Percentiles rank a stretch among this genome's conserved stretches.
Conservation (phyloP, 2,888 invertebrate species). For the Ophion slaviceki region DNA sequence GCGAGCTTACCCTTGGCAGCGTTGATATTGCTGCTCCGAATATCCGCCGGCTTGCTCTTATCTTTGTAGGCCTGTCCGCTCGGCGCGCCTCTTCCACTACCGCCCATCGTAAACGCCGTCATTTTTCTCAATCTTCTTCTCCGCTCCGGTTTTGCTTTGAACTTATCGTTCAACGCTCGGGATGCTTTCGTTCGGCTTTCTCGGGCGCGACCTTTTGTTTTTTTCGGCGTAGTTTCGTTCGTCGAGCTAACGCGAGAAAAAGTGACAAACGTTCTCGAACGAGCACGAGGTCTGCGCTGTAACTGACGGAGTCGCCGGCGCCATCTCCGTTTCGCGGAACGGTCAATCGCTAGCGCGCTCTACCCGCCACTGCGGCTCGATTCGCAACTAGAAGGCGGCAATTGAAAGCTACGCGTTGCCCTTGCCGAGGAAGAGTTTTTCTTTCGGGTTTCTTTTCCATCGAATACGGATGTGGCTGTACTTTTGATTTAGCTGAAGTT, state of each 20-base stretch:
- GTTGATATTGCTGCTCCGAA: conserved; percentile 97
- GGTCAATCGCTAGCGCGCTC: conserved; percentile 21
- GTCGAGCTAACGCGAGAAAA: conserved; percentile 10
- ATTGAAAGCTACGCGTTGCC: background rate
- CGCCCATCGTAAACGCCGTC: conserved; percentile 83
- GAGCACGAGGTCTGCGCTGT: conserved; percentile 57
- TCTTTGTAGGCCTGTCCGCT: conserved; percentile 90
- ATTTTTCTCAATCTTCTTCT: conserved; percentile 73
- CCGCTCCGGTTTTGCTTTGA: background rate
- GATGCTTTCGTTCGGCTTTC: background rate
- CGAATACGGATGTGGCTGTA: no score
- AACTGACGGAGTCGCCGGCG: conserved; percentile 50
- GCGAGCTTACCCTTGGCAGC: conserved; percentile 95
- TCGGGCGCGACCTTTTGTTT: conserved; percentile 26
- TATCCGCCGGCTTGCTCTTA: conserved; percentile 97
- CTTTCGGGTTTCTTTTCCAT: background rate
- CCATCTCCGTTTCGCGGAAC: conserved; percentile 35
- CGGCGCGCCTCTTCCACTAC: conserved; percentile 82
- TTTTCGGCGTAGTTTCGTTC: conserved; percentile 10
- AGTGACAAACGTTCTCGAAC: conserved; percentile 34
- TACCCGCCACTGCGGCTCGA: background rate
- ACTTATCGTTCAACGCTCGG: background rate
- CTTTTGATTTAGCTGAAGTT: no score
- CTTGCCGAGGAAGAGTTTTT: background rate
- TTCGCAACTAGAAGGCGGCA: background rate